Evolutionary conservation across 2,797 vertebrate genomes (phyloP), one percentile per base, ranked within the genome.

Genomic region (Trematomus bernacchii): DNA sequence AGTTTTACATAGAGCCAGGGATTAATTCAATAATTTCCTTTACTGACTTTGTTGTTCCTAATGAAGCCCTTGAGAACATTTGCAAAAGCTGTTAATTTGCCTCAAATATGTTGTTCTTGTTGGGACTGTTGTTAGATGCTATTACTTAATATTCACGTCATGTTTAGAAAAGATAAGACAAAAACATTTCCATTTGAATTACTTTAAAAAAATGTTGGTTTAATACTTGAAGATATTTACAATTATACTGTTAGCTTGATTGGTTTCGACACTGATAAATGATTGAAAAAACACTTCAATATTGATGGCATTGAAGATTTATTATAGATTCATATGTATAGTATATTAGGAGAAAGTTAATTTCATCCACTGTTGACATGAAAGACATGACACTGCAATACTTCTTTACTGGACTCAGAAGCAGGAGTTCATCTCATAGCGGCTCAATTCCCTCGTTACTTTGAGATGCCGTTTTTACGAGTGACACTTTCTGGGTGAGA

Each of bases 11-110:
- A 75, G 23, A 82, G 16, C 48, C 2, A 3, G 37, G 2, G 30
- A 62, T 63, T 76, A 13, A 42, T 76, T 86, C 30, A 58, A 71
- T 81, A 58, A 68, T 58, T 58, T 15, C 58, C 54, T 57, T 74
- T 50, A 27, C 27, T 68, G 8, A 55, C 55, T 62, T 58, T 63
- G 16, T 65, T 19, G 11, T 19, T 68, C 19, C 46, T 76, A 79
- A 83, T 77, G 57, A 77, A 76, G 52, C 54, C 77, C 48, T 50
- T 10, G 13, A 67, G 73, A 66, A 52, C 57, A 73, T 54, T 50
- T 69, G 46, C 1, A 1, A 63, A 64, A 44, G 51, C 4, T 23
- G 8, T 27, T 33, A 6, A 37, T 37, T 37, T 37, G 7, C 33
- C 8, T 7, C 33, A 9, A 37, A 9, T 37, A 37, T 27, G 23